Evolutionary conservation across 1,140 invertebrate species (phyloP).

Genomic region (Adelges cooleyi): DNA sequence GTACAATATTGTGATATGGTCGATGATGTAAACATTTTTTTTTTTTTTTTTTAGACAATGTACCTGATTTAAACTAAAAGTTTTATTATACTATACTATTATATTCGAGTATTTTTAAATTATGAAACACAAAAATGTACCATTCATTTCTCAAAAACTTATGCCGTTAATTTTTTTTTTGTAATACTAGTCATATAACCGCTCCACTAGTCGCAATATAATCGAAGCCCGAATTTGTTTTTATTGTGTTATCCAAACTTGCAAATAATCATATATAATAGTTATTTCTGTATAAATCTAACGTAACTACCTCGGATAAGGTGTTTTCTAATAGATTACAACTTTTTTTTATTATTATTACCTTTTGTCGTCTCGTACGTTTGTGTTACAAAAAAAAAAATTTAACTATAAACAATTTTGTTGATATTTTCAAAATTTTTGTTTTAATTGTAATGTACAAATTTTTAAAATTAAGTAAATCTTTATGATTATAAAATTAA

Average conservation of each 20-base stretch:
- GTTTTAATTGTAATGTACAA: slow-evolving; percentile 22
- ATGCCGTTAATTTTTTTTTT: slow-evolving; percentile 6
- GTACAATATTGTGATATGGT: too few relatives aligned
- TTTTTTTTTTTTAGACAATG: too few relatives aligned
- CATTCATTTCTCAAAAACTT: slow-evolving; percentile 17
- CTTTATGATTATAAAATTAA: slow-evolving; percentile 7
- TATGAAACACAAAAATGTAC: slow-evolving; percentile 18
- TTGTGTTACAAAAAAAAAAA: too few relatives aligned
- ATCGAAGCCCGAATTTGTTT: slow-evolving; percentile 16
- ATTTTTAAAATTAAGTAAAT: slow-evolving; percentile 20
- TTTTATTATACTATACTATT: too few relatives aligned
- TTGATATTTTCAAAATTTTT: slow-evolving; percentile 16
- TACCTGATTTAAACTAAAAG: neutral
- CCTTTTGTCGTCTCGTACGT: too few relatives aligned
- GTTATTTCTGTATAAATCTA: too few relatives aligned
- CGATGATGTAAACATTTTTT: too few relatives aligned
- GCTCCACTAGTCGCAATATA: slow-evolving; percentile 21
- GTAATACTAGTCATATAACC: slow-evolving; percentile 3
- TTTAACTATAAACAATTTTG: neutral
- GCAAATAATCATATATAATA: slow-evolving; percentile 16
- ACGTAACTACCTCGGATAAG: too few relatives aligned
- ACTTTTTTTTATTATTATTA: too few relatives aligned
- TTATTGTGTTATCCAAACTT: slow-evolving; percentile 11
- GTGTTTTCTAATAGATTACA: too few relatives aligned
- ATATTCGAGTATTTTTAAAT: neutral